Base-by-base conservation (phyloP, 2,888 invertebrate species). In the Salticus scenicus region DNA sequence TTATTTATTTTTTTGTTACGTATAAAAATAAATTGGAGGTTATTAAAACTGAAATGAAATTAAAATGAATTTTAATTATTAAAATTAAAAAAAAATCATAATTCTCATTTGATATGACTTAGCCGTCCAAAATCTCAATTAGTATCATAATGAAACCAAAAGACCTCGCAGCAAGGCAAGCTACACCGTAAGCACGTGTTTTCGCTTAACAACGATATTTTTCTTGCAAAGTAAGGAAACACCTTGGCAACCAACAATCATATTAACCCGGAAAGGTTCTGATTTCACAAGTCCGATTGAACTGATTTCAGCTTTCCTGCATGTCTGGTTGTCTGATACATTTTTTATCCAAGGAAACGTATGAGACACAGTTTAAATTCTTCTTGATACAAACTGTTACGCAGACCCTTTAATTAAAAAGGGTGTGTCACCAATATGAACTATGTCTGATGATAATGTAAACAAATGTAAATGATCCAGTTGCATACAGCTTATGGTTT, bases 181-280 rank as follows among this genome's bases (percentile, higher is more conserved):
- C n/a, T n/a, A n/a, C n/a, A n/a, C n/a, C n/a, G n/a, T n/a, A n/a
- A n/a, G n/a, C n/a, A n/a, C n/a, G n/a, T n/a, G n/a, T n/a, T n/a
- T n/a, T n/a, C n/a, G n/a, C n/a, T n/a, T n/a, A n/a, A n/a, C n/a
- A n/a, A n/a, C n/a, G n/a, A n/a, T n/a, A n/a, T n/a, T n/a, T n/a
- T n/a, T n/a, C n/a, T n/a, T n/a, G n/a, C n/a, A n/a, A n/a, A n/a
- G n/a, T n/a, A n/a, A n/a, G n/a, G 4, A 57, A 57, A 57, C 57
- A 57, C 20, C 57, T 24, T 20, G 2, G 4, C 57, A 57, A 57
- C 8, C 4, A 57, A 57, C 20, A 57, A 24, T 2, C 57, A 24
- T 57, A 24, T 57, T 57, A 57, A 57, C 57, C 57, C 57, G 57
- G 57, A 57, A 57, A 57, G 24, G 24, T 24, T 57, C 24, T 24